Evolutionary conservation across 2,797 vertebrate genomes (phyloP).

Genomic region (Gymnocypris eckloni): DNA sequence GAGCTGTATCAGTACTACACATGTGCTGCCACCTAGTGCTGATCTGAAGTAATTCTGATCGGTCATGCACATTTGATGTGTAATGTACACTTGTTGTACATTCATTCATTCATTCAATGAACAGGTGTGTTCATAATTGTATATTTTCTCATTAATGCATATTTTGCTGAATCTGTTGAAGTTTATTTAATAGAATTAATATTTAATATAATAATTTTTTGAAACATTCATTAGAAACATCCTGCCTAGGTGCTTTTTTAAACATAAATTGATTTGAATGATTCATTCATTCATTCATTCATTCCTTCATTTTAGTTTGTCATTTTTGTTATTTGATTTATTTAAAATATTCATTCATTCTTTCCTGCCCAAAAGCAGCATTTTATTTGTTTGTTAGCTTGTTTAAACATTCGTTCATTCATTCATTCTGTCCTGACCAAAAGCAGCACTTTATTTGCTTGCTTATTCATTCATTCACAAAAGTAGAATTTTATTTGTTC

Average conservation of each 20-base stretch:
- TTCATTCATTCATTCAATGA: background rate
- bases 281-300: background rate
- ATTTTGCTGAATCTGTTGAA: background rate
- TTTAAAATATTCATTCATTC: background rate
- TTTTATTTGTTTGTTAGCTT: background rate
- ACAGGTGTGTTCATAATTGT: background rate
- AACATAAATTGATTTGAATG: background rate
- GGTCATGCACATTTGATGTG: background rate
- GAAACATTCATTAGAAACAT: background rate
- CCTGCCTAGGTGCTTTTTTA: background rate
- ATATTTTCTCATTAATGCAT: background rate
- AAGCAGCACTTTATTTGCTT: too few relatives aligned
- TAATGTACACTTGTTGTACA: background rate
- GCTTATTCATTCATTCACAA: background rate
- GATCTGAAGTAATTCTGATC: background rate
- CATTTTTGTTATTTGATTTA: background rate
- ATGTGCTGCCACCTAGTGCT: slow-evolving; percentile 56
- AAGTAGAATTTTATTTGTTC: background rate
- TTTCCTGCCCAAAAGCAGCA: background rate
- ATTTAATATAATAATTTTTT: background rate
- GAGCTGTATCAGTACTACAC: background rate
- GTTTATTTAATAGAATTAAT: background rate
- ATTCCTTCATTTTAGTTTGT: background rate
- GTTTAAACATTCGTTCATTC: too few relatives aligned
- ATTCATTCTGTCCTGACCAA: too few relatives aligned